Evolutionary conservation across 2,888 invertebrate species (phyloP).

Genomic region (Pseudococcus viburni): DNA sequence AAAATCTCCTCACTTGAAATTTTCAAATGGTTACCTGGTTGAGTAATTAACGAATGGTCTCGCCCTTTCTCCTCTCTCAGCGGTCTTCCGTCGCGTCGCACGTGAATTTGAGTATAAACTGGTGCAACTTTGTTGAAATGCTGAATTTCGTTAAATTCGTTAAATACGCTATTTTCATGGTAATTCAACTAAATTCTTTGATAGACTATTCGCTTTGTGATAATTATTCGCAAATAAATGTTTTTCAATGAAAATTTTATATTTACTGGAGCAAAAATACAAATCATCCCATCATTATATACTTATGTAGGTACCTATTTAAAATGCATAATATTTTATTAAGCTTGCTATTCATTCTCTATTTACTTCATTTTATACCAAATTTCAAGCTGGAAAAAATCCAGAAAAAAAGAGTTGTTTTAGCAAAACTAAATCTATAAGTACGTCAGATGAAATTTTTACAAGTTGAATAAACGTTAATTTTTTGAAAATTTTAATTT

Average conservation of each 20-base stretch:
- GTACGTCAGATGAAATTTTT: no score
- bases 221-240: neutral
- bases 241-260: neutral
- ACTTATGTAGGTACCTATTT: no score
- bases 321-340: no score
- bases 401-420: no score
- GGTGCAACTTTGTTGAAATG: neutral
- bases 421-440: no score
- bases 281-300: no score
- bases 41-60: neutral
- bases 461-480: no score
- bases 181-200: constrained; percentile 1
- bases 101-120: neutral
- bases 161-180: neutral
- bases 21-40: constrained; percentile 1
- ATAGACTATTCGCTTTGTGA: neutral
- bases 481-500: no score
- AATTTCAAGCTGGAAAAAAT: no score
- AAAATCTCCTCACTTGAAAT: constrained; percentile 16
- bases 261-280: no score
- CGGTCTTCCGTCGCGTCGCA: neutral
- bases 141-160: neutral
- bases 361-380: no score
- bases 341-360: no score
- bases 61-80: neutral